Evolutionary conservation across 2,113 vertebrate genomes (phyloP), one percentile per base, ranked within the genome.

Genomic region (Pithys albifrons): DNA sequence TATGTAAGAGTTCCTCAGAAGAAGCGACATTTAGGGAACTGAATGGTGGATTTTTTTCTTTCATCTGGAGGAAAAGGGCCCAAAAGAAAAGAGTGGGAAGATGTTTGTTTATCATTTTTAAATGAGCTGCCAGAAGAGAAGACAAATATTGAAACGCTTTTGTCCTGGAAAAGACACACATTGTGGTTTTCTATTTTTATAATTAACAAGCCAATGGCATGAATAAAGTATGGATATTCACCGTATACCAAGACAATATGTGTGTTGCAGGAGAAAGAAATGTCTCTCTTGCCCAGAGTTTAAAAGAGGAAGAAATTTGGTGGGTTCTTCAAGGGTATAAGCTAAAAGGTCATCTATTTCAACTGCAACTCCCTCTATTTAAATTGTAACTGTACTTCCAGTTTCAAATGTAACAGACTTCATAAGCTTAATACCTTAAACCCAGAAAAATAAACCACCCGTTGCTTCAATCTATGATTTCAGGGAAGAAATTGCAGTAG

Each of bases 31-130:
- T 86, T 46, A 64, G 69, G 72, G 64, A 89, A 28, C 19, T 20
- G 55, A 76, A 62, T 4, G 16, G 22, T 25, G 51, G 73, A 35
- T 3, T 75, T 74, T 51, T 29, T 85, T 49, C 93, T 82, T 96
- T 96, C 78, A 88, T 83, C 72, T 77, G 58, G 37, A 90, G 55
- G 35, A 65, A 77, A 83, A 81, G 37, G 24, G 51, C 90, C 76
- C 73, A 57, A 55, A 84, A 76, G 86, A 91, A 65, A 45, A 81
- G 39, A 89, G 76, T 3, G 89, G 71, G 43, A 82, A 94, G 78
- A 91, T 78, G 24, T 79, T 94, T 86, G 66, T 92, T 93, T 87
- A 85, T 66, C 22, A 65, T 91, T 95, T 91, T 89, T 27, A 89
- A 87, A 76, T 54, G 31, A 87, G 48, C 65, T 85, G 25, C 39